Evolutionary conservation across 1,140 invertebrate genomes (phyloP).

Genomic region (Eumaeus atala): DNA sequence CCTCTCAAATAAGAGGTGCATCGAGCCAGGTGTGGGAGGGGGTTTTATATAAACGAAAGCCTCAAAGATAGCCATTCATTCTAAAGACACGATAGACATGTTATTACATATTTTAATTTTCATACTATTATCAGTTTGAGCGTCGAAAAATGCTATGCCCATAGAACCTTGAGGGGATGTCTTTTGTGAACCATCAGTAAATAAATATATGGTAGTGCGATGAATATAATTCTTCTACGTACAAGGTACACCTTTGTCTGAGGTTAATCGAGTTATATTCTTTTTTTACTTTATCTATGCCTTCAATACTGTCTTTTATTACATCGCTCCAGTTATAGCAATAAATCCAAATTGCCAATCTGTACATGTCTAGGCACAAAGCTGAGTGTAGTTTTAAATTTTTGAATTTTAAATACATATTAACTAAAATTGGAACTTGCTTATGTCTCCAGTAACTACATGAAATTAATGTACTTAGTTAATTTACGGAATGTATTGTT

Average conservation of each 20-base stretch:
- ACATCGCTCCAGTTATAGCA: not conserved
- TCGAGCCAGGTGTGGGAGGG: constrained; percentile 27
- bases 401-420: not conserved
- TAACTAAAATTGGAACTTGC: not conserved
- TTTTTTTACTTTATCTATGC: not conserved
- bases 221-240: constrained; percentile 7
- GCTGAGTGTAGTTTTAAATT: not conserved
- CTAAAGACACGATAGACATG: constrained; percentile 18
- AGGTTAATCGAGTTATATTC: not conserved
- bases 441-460: too few species aligned
- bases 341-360: not conserved
- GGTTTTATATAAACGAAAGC: constrained; percentile 23
- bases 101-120: constrained; percentile 18
- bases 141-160: constrained; percentile 16
- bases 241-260: not conserved
- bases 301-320: not conserved
- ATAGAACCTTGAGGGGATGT: not conserved
- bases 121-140: not conserved
- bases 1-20: constrained; percentile 27
- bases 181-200: constrained; percentile 17
- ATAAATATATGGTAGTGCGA: constrained; percentile 10
- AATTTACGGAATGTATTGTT: not conserved
- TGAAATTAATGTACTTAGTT: not conserved
- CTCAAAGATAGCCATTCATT: constrained; percentile 18
- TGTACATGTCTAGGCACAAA: not conserved